Evolutionary conservation across 1,140 invertebrate species (phyloP), one percentile per base, ranked within the genome.

Genomic region (Drosophila virilis): DNA sequence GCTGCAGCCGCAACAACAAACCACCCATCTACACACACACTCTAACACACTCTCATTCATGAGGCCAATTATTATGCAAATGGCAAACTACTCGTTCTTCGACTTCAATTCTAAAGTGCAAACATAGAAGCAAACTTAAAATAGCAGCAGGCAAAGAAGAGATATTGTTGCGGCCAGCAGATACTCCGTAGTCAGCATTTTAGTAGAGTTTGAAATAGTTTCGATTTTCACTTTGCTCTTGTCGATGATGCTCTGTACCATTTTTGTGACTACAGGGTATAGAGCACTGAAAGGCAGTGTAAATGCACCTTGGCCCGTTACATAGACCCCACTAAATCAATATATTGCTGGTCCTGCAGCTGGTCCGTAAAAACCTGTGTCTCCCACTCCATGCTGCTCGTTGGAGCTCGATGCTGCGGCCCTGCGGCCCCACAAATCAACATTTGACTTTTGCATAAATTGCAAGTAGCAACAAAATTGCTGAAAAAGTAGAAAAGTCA

Each of bases 381-480:
- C 15, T 62, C 46, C 59, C 60, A 59, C 54, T 48, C 42, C 43
- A 42, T 61, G 12, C 33, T 35, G 8, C 50, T 17, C 4, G 15
- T 9, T 5, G 7, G 7, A 17, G 42, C 55, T 32, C 13, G 22
- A 13, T 15, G 28, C 45, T 59, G 48, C 46, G 66, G 66, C 43
- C 55, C 61, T 59, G 75, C 45, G 45, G 46, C 46, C 65, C 77
- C 74, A 88, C 84, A 88, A 88, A 88, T 88, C 84, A 88, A 88
- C 80, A 90, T 90, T 88, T 90, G 84, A 88, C 84, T 88, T 88
- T 78, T 90, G 84, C 84, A 85, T 88, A 88, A 88, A 88, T 88
- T 88, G 84, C 84, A 83, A 89, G 83, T 51, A 82, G 82, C 76
- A 86, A 88, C 84, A 83, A 86, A 88, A 86, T 82, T 88, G 76